These are phyloP conservation scores for Platalea minor DNA, from an alignment of 2,797 vertebrate species.

Conservation along the genomic window DNA sequence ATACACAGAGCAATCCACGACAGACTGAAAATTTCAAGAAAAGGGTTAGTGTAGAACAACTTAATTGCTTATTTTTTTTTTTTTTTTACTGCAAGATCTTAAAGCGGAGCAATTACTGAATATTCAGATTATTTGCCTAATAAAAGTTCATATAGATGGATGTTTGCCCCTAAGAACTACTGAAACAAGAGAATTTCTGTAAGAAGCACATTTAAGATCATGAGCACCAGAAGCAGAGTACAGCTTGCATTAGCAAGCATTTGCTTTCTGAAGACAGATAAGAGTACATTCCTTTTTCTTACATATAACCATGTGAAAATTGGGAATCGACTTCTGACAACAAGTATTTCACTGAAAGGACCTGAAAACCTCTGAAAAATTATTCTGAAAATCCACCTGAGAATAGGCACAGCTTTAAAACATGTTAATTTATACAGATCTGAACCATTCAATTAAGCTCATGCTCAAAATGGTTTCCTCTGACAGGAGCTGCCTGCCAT, in stretches of 20 bases:
- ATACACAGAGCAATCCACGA: neutral
- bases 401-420: conserved; percentile 51
- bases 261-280: neutral
- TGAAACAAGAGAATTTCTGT: conserved; percentile 31
- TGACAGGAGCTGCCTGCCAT: conserved; percentile 67
- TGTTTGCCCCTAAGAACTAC: conserved; percentile 52
- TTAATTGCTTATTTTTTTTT: neutral
- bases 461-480: conserved; percentile 53
- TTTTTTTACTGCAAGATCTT: neutral
- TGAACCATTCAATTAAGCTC: conserved; percentile 67
- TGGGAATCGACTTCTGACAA: neutral
- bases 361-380: neutral
- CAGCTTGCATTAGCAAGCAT: neutral
- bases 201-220: neutral
- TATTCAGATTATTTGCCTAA: conserved; percentile 64
- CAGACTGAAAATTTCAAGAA: neutral
- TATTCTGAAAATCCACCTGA: conserved; percentile 41
- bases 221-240: neutral
- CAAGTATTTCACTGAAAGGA: neutral
- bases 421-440: conserved; percentile 74
- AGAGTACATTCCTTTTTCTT: neutral
- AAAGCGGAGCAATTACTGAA: conserved; percentile 8
- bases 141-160: conserved; percentile 40
- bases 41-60: neutral
- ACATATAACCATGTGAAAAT: neutral